phyloP scores from a whole-genome alignment of 2,797 vertebrate species.

The Parauchenoglanis punctatus region DNA sequence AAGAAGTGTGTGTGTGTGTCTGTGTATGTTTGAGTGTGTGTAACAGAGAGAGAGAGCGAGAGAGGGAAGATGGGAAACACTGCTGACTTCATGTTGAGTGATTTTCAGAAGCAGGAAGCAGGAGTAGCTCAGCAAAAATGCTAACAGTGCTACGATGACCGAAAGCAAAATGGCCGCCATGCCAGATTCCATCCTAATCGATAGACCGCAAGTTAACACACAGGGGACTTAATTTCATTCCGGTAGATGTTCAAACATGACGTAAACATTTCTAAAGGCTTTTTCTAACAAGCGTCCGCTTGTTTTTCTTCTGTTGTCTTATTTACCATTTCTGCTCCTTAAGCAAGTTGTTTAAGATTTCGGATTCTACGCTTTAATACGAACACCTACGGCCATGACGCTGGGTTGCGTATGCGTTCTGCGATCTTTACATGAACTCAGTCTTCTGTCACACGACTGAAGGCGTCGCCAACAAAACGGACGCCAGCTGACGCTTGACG shows the following conservation, averaged over 20 bases:
- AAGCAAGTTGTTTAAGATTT: not conserved
- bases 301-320: no score
- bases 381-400: no score
- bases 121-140: not conserved
- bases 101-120: not conserved
- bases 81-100: not conserved
- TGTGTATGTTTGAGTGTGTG: not conserved
- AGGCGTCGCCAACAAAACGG: not conserved
- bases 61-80: not conserved
- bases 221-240: not conserved
- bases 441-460: not conserved
- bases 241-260: not conserved
- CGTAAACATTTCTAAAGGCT: not conserved
- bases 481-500: not conserved
- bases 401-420: not conserved
- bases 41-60: not conserved
- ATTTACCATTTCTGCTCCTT: not conserved
- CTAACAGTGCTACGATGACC: not conserved
- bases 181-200: not conserved
- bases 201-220: not conserved
- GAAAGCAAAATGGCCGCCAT: not conserved
- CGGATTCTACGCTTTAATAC: no score
- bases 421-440: not conserved
- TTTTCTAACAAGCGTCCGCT: not conserved
- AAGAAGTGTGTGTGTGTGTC: not conserved